These are phyloP conservation scores for Channa maculata DNA, from an alignment of 2,113 vertebrate species.

Conservation along the genomic window DNA sequence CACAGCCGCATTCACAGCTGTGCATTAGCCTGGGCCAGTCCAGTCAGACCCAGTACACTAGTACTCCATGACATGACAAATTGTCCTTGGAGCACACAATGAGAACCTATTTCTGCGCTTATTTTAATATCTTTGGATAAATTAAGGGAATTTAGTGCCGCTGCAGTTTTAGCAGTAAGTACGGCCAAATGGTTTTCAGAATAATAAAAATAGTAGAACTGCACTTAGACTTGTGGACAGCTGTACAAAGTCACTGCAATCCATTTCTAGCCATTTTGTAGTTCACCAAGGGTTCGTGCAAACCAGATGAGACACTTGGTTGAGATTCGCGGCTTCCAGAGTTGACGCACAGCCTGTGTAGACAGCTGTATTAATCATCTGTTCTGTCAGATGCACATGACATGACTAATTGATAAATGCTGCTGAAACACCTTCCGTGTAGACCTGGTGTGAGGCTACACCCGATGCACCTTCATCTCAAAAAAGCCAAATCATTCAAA, in stretches of 20 bases:
- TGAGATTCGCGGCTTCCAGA: too few species aligned
- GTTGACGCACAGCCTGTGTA: too few species aligned
- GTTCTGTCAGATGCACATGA: too few species aligned
- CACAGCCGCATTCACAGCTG: constrained; percentile 76
- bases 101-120: constrained; percentile 11
- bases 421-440: too few species aligned
- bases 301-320: neutral
- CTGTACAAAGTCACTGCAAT: neutral
- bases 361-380: too few species aligned
- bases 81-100: constrained; percentile 2
- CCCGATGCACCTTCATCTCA: neutral
- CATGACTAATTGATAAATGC: too few species aligned
- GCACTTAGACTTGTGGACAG: neutral
- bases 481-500: neutral
- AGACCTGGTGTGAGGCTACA: neutral
- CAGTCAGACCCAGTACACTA: constrained; percentile 28
- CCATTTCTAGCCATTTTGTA: neutral
- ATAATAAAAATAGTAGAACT: neutral
- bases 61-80: neutral
- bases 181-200: constrained; percentile 28
- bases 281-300: neutral
- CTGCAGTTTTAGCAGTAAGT: constrained; percentile 29
- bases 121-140: constrained; percentile 23
- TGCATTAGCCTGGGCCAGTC: constrained; percentile 42
- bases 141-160: constrained; percentile 23